Evolutionary conservation across 1,140 invertebrate species (phyloP), one percentile per base, ranked within the genome.

Genomic region (Rhyzopertha dominica): DNA sequence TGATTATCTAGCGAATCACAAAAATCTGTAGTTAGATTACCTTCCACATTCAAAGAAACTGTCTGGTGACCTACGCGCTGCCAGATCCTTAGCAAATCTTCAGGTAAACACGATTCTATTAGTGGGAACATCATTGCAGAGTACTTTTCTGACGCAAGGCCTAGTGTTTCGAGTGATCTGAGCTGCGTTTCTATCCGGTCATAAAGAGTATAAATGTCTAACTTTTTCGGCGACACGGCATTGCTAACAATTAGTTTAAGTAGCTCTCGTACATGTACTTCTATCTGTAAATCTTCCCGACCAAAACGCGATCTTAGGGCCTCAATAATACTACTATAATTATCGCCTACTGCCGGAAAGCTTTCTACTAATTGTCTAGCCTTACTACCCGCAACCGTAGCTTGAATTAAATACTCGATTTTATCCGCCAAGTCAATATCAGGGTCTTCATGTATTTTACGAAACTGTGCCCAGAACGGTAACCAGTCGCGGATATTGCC

Each of bases 401-500:
- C n/a, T 26, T 26, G n/a, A 9, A 43, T 23, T 37, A 35, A 37
- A 23, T 43, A 43, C 35, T 43, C 40, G 12, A 44, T 44, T 40
- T 67, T 69, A 37, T 65, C 53, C 5, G 47, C 43, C 5, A 41
- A 44, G n/a, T 45, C 29, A 0, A 68, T 24, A 2, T 39, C 35
- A n/a, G 17, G 9, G 39, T 68, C 62, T 25, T 62, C 58, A 45
- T 70, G 53, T n/a, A 70, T 62, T 19, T 60, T 58, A 23, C 56
- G 53, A 35, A 68, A 68, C 41, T 56, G 56, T 10, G 51, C 47
- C 63, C 64, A 69, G 46, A 67, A 70, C 3, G 42, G 29, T 7
- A 70, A 28, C 66, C 67, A 68, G 1, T 67, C 58, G 41, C 48
- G 56, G 0, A 66, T 25, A 8, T 65, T 38, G 5, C 66, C 65